phyloP scores from a whole-genome alignment of 2,797 vertebrate species.

The Sebastes taczanowskii region DNA sequence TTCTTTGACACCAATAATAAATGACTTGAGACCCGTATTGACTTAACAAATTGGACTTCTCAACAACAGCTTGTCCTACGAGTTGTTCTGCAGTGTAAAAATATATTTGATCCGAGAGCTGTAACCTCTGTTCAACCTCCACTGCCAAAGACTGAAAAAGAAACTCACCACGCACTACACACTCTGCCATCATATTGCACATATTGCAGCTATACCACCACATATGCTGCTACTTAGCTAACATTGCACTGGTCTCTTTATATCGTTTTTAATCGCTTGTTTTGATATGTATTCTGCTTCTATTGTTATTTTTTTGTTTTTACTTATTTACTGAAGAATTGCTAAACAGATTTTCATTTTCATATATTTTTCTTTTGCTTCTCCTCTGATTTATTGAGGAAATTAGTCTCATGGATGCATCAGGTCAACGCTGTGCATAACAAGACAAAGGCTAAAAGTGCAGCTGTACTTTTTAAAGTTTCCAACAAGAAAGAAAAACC shows the following conservation, averaged over 20 bases:
- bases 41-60: background rate
- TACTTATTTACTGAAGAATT: too few species aligned
- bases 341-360: too few species aligned
- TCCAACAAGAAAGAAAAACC: background rate
- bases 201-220: too few species aligned
- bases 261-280: too few species aligned
- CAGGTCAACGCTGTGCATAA: background rate
- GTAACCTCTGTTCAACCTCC: too few species aligned
- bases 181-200: background rate
- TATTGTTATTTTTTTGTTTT: too few species aligned
- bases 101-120: background rate
- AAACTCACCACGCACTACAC: too few species aligned
- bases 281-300: too few species aligned
- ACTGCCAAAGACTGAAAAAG: too few species aligned
- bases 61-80: background rate
- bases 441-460: conserved; percentile 1
- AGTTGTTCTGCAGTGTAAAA: background rate
- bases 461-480: background rate
- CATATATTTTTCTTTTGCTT: background rate
- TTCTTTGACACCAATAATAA: background rate
- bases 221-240: too few species aligned
- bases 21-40: background rate
- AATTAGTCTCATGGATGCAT: background rate
- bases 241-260: too few species aligned
- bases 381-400: conserved; percentile 5